These are phyloP conservation scores for Aphidius ervi DNA, from an alignment of 1,140 invertebrate species.

Conservation along the genomic window DNA sequence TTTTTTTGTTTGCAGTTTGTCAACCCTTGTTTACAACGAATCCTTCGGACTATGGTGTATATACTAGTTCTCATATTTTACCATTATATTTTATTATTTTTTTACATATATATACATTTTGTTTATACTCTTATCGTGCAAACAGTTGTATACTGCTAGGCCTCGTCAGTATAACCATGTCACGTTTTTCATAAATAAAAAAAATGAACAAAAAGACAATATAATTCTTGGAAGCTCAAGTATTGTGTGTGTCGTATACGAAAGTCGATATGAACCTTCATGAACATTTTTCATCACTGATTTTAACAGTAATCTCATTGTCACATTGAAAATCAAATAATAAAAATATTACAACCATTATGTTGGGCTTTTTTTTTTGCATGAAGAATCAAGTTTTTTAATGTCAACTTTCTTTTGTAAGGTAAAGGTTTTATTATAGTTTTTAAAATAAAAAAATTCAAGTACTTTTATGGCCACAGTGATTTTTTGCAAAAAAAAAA, in stretches of 20 bases:
- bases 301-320: too few species aligned
- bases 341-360: too few species aligned
- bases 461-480: too few species aligned
- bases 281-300: too few species aligned
- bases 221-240: background rate
- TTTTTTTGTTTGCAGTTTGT: slow-evolving; percentile 41
- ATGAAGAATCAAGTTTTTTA: too few species aligned
- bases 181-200: slow-evolving; percentile 4
- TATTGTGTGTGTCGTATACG: background rate
- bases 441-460: too few species aligned
- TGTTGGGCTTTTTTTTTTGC: too few species aligned
- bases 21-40: slow-evolving; percentile 40
- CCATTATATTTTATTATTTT: slow-evolving; percentile 8
- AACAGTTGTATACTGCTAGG: background rate
- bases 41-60: slow-evolving; percentile 5
- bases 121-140: background rate
- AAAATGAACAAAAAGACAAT: slow-evolving; percentile 1
- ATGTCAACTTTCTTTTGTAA: too few species aligned
- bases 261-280: background rate
- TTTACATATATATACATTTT: slow-evolving; percentile 6
- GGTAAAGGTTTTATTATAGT: too few species aligned
- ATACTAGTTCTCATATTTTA: background rate
- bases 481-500: too few species aligned
- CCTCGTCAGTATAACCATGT: background rate
- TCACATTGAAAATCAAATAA: too few species aligned